Conservation (phyloP, 2,797 vertebrate species). For the Syngnathus rostellatus region DNA sequence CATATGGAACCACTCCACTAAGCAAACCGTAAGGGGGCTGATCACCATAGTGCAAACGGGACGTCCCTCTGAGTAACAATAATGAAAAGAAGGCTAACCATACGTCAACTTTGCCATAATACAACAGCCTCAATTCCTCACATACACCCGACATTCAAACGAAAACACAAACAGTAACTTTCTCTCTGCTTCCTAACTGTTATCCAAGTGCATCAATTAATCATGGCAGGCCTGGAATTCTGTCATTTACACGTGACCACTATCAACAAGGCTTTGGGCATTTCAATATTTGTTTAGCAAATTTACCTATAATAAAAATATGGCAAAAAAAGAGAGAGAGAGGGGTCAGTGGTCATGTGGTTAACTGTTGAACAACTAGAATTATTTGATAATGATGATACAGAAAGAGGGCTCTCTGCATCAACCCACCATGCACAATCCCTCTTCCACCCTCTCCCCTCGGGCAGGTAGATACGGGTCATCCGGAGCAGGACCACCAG, state of each 20-base stretch:
- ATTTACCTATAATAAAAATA: not conserved
- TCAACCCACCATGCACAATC: no score
- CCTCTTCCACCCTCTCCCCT: no score
- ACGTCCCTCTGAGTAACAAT: slow-evolving; percentile 67
- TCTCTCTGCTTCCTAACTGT: slow-evolving; percentile 26
- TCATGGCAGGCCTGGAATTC: not conserved
- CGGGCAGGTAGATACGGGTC: no score
- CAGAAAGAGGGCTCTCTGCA: no score
- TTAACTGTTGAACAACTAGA: no score
- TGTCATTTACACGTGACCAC: not conserved
- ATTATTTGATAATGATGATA: no score
- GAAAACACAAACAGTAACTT: slow-evolving; percentile 12
- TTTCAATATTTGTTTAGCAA: slow-evolving; percentile 12
- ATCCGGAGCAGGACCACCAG: no score
- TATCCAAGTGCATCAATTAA: slow-evolving; percentile 8
- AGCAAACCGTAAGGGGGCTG: slow-evolving; percentile 67
- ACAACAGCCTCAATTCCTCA: slow-evolving; percentile 30
- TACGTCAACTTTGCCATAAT: slow-evolving; percentile 50
- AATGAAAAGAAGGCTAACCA: slow-evolving; percentile 62
- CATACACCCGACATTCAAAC: slow-evolving; percentile 10
- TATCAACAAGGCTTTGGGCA: slow-evolving; percentile 4
- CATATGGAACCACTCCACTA: slow-evolving; percentile 75
- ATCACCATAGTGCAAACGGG: slow-evolving; percentile 61
- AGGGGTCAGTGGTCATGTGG: not conserved
- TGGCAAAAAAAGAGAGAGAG: not conserved